Conservation (phyloP, 2,888 invertebrate genomes). For the Phragmatobia fuliginosa region DNA sequence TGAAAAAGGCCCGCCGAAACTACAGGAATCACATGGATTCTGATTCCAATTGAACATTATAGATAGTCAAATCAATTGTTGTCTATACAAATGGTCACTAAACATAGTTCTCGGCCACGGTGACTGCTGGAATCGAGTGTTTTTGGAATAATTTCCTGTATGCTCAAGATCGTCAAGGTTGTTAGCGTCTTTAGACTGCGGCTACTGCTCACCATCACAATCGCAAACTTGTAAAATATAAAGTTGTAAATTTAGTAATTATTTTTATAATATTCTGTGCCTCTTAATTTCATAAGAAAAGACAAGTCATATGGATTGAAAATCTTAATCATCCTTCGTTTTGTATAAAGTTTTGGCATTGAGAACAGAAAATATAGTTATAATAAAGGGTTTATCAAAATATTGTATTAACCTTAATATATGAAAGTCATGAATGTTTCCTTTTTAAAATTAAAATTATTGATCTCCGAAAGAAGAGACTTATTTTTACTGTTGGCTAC, state of each 20-base stretch:
- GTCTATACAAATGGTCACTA: constrained; percentile 38
- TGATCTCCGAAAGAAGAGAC: not conserved
- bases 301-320: not conserved
- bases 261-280: not conserved
- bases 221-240: not conserved
- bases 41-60: constrained; percentile 86
- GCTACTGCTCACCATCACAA: not conserved
- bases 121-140: not conserved
- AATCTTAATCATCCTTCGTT: not conserved
- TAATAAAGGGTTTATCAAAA: not conserved
- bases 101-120: constrained; percentile 20
- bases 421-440: not conserved
- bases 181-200: not conserved
- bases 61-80: constrained; percentile 53
- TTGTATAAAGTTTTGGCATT: not conserved
- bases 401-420: not conserved
- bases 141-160: too few species aligned
- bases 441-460: too few species aligned
- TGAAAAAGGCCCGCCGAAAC: constrained; percentile 88
- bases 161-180: not conserved
- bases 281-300: not conserved
- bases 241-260: not conserved
- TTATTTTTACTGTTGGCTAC: not conserved
- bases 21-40: constrained; percentile 89
- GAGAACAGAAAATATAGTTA: not conserved